phyloP scores from a whole-genome alignment of 2,113 vertebrate species.

The Coryphaenoides rupestris region DNA sequence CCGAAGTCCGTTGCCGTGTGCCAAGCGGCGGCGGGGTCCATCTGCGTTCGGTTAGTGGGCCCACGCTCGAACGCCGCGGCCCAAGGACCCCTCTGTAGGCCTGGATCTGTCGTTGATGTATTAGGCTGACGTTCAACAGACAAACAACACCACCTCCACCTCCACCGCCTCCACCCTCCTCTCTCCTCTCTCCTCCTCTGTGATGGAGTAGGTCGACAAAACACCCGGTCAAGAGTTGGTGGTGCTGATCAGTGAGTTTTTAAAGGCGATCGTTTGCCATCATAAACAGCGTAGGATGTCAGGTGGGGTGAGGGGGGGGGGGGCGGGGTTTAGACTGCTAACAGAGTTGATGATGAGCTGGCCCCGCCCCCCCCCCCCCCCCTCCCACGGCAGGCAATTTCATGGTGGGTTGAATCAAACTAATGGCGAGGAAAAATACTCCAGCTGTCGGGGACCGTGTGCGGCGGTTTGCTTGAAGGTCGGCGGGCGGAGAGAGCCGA shows the following conservation, averaged over 20 bases:
- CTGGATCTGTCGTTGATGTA: slow-evolving; percentile 28
- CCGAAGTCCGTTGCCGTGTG: too few species aligned
- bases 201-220: slow-evolving; percentile 40
- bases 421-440: slow-evolving; percentile 38
- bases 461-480: background rate
- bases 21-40: slow-evolving; percentile 44
- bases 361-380: background rate
- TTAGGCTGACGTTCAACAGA: slow-evolving; percentile 57
- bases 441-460: slow-evolving; percentile 35
- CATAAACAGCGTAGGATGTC: slow-evolving; percentile 36
- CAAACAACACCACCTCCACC: slow-evolving; percentile 48
- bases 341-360: slow-evolving; percentile 49
- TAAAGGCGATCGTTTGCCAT: slow-evolving; percentile 38
- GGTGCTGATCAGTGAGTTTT: slow-evolving; percentile 38
- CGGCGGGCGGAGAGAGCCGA: background rate
- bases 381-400: slow-evolving; percentile 37
- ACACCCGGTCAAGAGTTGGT: slow-evolving; percentile 28
- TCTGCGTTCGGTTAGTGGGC: slow-evolving; percentile 54
- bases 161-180: slow-evolving; percentile 60
- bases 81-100: slow-evolving; percentile 54
- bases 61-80: too few species aligned
- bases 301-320: slow-evolving; percentile 40
- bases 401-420: slow-evolving; percentile 36
- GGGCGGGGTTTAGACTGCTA: slow-evolving; percentile 24
- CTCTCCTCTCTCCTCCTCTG: slow-evolving; percentile 50